These are phyloP conservation scores for Grus americana DNA, from an alignment of 2,113 vertebrate genomes.

Conservation along the genomic window DNA sequence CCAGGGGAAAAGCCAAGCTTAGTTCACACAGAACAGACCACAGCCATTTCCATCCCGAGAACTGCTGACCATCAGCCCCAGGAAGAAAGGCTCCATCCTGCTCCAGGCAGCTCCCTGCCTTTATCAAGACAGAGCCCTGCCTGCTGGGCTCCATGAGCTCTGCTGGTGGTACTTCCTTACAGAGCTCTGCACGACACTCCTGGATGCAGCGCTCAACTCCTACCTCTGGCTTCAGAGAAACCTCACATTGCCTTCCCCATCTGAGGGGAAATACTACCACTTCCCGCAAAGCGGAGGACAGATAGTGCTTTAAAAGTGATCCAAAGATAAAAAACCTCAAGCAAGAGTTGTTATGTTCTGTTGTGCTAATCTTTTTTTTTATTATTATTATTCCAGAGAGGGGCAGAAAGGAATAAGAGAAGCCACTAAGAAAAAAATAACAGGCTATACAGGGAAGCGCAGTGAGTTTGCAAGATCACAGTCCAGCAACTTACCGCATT, in stretches of 20 bases:
- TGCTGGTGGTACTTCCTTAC: background rate
- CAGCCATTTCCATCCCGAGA: background rate
- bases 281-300: accelerated
- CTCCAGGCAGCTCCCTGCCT: background rate
- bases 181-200: background rate
- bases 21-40: background rate
- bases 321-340: background rate
- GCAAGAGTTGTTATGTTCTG: background rate
- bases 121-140: background rate
- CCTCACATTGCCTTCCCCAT: background rate
- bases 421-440: background rate
- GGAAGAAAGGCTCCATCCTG: background rate
- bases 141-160: background rate
- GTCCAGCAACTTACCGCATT: constrained; percentile 82
- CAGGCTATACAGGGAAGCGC: background rate
- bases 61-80: background rate
- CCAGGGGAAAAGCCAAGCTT: background rate
- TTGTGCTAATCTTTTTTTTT: background rate
- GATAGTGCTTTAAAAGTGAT: background rate
- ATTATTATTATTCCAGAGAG: background rate
- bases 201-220: background rate
- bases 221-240: background rate
- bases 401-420: background rate
- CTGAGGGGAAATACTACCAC: background rate
- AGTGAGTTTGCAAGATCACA: background rate